Percentiles rank a stretch among this genome's conserved stretches.
Conservation (phyloP, 92 coral and sea anemone species). For the Desmophyllum pertusum region DNA sequence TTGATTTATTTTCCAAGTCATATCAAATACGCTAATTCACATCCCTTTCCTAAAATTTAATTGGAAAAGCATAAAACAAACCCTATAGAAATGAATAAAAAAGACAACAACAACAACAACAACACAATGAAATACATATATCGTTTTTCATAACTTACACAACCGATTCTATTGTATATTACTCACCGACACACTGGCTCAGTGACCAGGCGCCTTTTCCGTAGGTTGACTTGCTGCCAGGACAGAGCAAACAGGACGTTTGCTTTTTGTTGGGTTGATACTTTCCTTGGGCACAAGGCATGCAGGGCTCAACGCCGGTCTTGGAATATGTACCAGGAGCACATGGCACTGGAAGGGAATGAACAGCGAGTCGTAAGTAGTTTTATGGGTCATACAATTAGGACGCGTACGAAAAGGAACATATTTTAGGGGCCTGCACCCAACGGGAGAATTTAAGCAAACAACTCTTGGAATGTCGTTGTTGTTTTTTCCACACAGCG, state of each 20-base stretch:
- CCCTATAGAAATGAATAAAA: too few species aligned
- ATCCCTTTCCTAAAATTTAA: too few species aligned
- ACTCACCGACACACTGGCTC: slow-evolving; percentile 83
- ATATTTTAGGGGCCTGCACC: too few species aligned
- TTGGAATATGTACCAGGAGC: slow-evolving; percentile 88
- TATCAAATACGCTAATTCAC: too few species aligned
- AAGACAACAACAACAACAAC: too few species aligned
- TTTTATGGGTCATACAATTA: background rate
- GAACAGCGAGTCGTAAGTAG: background rate
- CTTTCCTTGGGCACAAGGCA: slow-evolving; percentile 78
- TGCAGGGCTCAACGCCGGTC: slow-evolving; percentile 97
- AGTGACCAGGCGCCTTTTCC: slow-evolving; percentile 79
- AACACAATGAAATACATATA: too few species aligned
- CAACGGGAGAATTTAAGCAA: too few species aligned
- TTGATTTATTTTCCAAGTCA: too few species aligned
- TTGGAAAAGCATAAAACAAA: too few species aligned
- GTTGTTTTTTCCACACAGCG: too few species aligned
- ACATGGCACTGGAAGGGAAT: slow-evolving; percentile 78
- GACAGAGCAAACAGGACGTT: slow-evolving; percentile 69
- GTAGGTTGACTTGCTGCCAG: slow-evolving; percentile 71
- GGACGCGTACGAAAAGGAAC: background rate
- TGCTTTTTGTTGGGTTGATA: slow-evolving; percentile 73
- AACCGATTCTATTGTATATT: background rate
- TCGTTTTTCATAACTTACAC: too few species aligned
- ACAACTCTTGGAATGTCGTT: too few species aligned